phyloP scores from a whole-genome alignment of 2,888 invertebrate genomes.

The Melanophora roralis region DNA sequence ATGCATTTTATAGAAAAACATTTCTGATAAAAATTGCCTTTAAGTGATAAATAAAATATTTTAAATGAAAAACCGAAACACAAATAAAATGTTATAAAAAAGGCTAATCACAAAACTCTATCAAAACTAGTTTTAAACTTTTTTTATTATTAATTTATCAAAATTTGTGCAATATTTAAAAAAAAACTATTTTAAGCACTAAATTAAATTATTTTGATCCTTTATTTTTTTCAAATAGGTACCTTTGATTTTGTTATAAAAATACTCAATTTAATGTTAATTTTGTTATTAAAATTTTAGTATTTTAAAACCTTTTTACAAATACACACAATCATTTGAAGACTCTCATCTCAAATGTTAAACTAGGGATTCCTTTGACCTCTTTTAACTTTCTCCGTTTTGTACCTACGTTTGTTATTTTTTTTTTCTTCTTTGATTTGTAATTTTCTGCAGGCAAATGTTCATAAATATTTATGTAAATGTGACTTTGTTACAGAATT shows the following conservation, averaged over 20 bases:
- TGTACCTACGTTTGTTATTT: constrained; percentile 2
- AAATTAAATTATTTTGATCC: too few species aligned
- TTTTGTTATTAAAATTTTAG: neutral
- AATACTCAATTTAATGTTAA: neutral
- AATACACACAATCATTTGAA: neutral
- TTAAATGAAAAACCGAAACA: too few species aligned
- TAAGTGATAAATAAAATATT: too few species aligned
- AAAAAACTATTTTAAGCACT: neutral
- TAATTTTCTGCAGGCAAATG: neutral
- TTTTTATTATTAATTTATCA: neutral
- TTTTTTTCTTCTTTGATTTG: constrained; percentile 28
- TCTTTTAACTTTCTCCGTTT: constrained; percentile 56
- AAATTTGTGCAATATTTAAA: neutral
- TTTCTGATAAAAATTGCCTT: too few species aligned
- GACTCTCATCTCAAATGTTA: constrained; percentile 42
- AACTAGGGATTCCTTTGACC: constrained; percentile 62
- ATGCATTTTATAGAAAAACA: too few species aligned
- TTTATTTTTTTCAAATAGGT: too few species aligned
- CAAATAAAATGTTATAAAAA: too few species aligned
- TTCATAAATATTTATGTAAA: neutral
- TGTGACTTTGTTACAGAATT: constrained; percentile 32
- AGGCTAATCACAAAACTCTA: too few species aligned
- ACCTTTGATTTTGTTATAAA: too few species aligned
- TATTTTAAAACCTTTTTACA: constrained; percentile 12
- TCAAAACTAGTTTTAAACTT: too few species aligned